Evolutionary conservation across 2,888 invertebrate genomes (phyloP).

Genomic region (Entomobrya multifasciata): DNA sequence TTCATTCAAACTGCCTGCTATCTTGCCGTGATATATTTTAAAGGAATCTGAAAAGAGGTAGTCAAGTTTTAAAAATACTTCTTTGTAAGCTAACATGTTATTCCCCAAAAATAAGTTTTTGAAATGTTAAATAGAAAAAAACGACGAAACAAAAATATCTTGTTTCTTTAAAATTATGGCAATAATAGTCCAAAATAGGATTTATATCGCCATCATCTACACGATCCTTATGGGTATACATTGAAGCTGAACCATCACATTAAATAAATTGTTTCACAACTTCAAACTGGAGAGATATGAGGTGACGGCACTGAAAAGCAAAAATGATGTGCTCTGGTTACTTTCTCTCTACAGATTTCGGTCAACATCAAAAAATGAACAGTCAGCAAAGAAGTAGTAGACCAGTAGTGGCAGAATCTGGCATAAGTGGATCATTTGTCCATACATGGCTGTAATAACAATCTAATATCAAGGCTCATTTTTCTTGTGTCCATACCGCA

Average conservation of each 20-base stretch:
- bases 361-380: conserved; percentile 49
- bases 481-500: conserved; percentile 49
- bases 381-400: conserved; percentile 35
- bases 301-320: conserved; percentile 26
- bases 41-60: not conserved
- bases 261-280: conserved; percentile 19
- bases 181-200: not conserved
- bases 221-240: not conserved
- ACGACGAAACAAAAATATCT: no score
- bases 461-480: conserved; percentile 63
- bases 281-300: conserved; percentile 14
- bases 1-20: not conserved
- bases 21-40: not conserved
- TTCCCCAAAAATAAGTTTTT: not conserved
- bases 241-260: conserved; percentile 5
- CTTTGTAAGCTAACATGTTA: not conserved
- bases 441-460: conserved; percentile 52
- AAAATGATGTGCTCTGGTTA: not conserved
- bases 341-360: conserved; percentile 32
- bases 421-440: conserved; percentile 69
- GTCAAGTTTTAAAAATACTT: not conserved
- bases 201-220: not conserved
- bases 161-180: no score
- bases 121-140: no score
- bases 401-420: conserved; percentile 18